Base-by-base conservation (phyloP, 2,888 invertebrate species). In the Shargacucullia verbasci region DNA sequence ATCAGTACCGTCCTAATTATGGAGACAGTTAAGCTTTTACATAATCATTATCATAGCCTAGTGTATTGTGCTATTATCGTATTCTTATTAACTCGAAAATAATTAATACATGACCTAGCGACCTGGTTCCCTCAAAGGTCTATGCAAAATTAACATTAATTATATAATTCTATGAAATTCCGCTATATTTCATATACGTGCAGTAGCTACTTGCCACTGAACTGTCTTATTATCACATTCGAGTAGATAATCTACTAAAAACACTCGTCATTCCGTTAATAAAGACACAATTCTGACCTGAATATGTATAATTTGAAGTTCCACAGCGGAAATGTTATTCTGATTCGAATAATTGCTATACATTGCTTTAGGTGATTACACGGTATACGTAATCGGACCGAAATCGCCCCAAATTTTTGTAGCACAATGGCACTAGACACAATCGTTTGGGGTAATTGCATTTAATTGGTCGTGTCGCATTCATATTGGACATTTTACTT, bases 381-480 rank as follows among this genome's bases (percentile, higher is more conserved):
- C 80, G 81, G 78, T 79, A 60, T 73, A 78, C 79, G 80, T 79
- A 80, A 80, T 76, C 79, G 73, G 69, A 53, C 63, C 73, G 68
- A 83, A 82, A 78, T 79, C 70, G 56, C 71, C 76, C 74, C 56
- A 74, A 76, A 77, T 81, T 75, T 76, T 75, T 67, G 53, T 72
- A 72, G 64, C 65, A 84, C 84, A 87, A 85, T 82, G 67, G 80
- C 67, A 69, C 69, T 29, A 79, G 75, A 80, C 70, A 76, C 82
- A 80, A 82, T 82, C 71, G 70, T 74, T 73, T 71, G 49, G 59
- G 72, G 74, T 85, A 85, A 86, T 85, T 81, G 79, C 64, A 79
- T 85, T 83, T 87, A 88, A 89, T 87, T 88, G 84, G 70, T 78
- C 70, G 74, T 81, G 82, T 82, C 81, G 79, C 77, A 79, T 85